Conservation (phyloP, 2,888 invertebrate genomes). For the Callosobruchus maculatus region DNA sequence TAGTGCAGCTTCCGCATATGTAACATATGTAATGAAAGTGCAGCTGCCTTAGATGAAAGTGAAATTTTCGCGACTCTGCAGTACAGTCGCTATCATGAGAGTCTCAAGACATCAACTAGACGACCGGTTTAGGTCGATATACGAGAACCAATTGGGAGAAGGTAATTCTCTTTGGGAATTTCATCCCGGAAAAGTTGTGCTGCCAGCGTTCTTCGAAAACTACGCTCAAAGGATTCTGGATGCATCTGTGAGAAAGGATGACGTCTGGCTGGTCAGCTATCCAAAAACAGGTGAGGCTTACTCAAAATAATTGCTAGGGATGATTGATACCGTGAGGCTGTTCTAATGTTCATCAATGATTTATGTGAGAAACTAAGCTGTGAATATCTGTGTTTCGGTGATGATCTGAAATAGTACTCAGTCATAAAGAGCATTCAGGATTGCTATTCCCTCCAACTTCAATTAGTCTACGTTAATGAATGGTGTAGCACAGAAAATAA, state of each 20-base stretch:
- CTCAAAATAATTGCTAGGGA: too few relatives aligned
- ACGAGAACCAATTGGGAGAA: conserved; percentile 52
- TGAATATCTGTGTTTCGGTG: too few relatives aligned
- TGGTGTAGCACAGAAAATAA: too few relatives aligned
- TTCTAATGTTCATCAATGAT: too few relatives aligned
- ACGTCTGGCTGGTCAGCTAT: conserved; percentile 84
- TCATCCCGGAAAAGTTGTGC: conserved; percentile 65
- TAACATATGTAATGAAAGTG: not conserved
- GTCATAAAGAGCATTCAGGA: too few relatives aligned
- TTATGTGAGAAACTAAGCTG: too few relatives aligned
- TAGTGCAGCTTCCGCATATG: not conserved
- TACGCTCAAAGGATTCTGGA: conserved; percentile 68
- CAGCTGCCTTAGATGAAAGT: not conserved
- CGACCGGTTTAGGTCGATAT: not conserved
- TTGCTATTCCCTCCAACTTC: too few relatives aligned
- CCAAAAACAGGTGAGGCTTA: conserved; percentile 74
- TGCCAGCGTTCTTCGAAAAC: conserved; percentile 66
- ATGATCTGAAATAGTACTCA: too few relatives aligned
- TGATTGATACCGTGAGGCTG: too few relatives aligned
- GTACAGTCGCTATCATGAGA: not conserved
- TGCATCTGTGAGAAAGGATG: conserved; percentile 68
- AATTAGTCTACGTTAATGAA: too few relatives aligned
- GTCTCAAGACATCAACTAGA: not conserved
- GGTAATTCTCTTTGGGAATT: conserved; percentile 70
- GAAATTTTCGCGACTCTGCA: not conserved